Percentiles rank a stretch among this genome's conserved stretches.
Evolutionary conservation across 2,888 invertebrate genomes (phyloP).

Genomic region (Amphipyra berbera): DNA sequence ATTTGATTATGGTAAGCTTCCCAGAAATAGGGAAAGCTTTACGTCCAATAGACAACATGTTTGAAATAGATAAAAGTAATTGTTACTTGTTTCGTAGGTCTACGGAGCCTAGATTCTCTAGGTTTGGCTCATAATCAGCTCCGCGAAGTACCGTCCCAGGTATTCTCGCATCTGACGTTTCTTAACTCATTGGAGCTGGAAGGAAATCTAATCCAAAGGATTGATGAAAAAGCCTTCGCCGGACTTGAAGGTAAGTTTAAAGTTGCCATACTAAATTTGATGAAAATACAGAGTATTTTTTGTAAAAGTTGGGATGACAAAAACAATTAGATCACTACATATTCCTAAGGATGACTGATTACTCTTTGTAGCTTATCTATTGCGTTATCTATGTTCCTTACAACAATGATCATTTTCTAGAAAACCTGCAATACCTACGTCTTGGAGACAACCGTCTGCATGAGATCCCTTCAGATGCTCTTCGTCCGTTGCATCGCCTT

Average conservation of each 20-base stretch:
- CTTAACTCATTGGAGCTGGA: conserved; percentile 97
- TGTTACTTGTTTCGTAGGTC: conserved; percentile 86
- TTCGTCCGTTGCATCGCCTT: conserved; percentile 95
- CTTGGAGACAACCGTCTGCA: conserved; percentile 97
- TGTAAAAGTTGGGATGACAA: background rate
- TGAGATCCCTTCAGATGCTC: conserved; percentile 95
- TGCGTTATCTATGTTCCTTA: conserved; percentile 17
- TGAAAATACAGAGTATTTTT: too few species aligned
- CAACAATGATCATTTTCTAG: conserved; percentile 82
- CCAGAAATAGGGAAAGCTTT: background rate
- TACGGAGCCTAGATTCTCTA: conserved; percentile 94
- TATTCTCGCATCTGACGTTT: conserved; percentile 94
- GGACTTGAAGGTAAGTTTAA: conserved; percentile 94
- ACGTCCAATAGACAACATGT: conserved; percentile 2
- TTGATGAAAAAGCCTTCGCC: conserved; percentile 95
- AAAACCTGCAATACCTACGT: conserved; percentile 96
- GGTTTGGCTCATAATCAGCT: conserved; percentile 96
- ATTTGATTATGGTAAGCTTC: conserved; percentile 31
- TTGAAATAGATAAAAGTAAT: background rate
- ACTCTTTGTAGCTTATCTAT: too few species aligned
- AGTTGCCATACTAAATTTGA: background rate
- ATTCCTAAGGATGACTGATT: conserved; percentile 20
- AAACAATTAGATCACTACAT: conserved; percentile 28
- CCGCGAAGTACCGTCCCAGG: conserved; percentile 93
- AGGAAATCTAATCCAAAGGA: conserved; percentile 94